Conservation (phyloP, 2,797 vertebrate genomes). For the Sebastolobus alascanus region DNA sequence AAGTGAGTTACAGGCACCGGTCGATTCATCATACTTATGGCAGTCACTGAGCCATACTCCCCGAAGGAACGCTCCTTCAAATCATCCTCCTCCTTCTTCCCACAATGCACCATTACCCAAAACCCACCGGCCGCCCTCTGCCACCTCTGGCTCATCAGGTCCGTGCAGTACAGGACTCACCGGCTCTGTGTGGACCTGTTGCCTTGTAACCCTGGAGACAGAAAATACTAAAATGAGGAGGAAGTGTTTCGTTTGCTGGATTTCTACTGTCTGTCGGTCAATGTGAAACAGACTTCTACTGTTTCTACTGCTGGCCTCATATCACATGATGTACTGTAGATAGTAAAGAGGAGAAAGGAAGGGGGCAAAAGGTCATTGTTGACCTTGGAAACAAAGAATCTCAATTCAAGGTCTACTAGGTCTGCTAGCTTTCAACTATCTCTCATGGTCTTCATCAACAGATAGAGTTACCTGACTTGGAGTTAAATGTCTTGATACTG, state of each 20-base stretch:
- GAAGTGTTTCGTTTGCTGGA: background rate
- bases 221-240: background rate
- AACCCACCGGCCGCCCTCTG: slow-evolving; percentile 8
- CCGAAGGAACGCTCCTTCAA: slow-evolving; percentile 51
- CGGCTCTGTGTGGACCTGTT: background rate
- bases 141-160: slow-evolving; percentile 32
- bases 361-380: background rate
- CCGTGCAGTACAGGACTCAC: background rate
- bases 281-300: background rate
- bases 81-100: slow-evolving; percentile 48
- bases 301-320: background rate
- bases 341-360: background rate
- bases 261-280: background rate
- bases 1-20: slow-evolving; percentile 63
- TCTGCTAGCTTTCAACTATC: background rate
- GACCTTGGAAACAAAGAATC: background rate
- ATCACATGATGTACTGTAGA: background rate
- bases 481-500: background rate
- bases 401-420: background rate
- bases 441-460: background rate
- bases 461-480: background rate
- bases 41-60: slow-evolving; percentile 54
- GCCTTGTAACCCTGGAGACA: background rate
- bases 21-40: slow-evolving; percentile 72
- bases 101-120: slow-evolving; percentile 66